These are phyloP conservation scores for Globia sparganii DNA, from an alignment of 2,888 invertebrate species.

Conservation along the genomic window DNA sequence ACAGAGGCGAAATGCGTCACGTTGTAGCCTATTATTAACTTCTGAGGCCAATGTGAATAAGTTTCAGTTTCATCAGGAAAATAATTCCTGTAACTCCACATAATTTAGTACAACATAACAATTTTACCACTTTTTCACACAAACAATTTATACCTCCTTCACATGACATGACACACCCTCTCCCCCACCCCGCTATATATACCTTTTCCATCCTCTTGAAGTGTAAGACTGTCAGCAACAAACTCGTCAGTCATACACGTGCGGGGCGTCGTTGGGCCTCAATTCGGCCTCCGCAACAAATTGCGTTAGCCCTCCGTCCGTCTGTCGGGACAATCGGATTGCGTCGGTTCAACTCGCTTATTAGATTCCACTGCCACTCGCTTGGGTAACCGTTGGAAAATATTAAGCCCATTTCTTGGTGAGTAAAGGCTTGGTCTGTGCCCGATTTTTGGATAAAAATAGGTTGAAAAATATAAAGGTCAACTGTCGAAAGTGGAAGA, in stretches of 20 bases:
- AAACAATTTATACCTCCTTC: slow-evolving; percentile 7
- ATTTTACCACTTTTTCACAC: neutral
- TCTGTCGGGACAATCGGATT: slow-evolving; percentile 68
- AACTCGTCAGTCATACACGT: slow-evolving; percentile 54
- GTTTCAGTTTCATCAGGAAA: too few species aligned
- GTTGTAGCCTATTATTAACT: too few species aligned
- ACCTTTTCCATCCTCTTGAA: slow-evolving; percentile 3
- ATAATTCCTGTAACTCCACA: neutral
- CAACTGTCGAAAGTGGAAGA: neutral
- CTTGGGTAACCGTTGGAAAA: slow-evolving; percentile 54
- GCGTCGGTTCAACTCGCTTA: slow-evolving; percentile 63
- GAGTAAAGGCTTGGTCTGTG: neutral
- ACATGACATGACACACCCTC: neutral
- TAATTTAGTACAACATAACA: neutral
- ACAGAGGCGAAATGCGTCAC: too few species aligned
- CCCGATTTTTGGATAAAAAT: slow-evolving; percentile 8
- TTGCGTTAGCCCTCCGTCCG: slow-evolving; percentile 61
- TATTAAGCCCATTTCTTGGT: slow-evolving; percentile 48
- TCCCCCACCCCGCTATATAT: neutral
- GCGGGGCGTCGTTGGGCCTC: slow-evolving; percentile 37
- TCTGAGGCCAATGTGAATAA: too few species aligned
- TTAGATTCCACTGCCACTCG: slow-evolving; percentile 56
- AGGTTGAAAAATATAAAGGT: slow-evolving; percentile 4
- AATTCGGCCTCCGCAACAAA: slow-evolving; percentile 55
- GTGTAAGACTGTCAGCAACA: slow-evolving; percentile 49